Conservation (phyloP, 2,113 vertebrate genomes). For the Ammodytes marinus region DNA sequence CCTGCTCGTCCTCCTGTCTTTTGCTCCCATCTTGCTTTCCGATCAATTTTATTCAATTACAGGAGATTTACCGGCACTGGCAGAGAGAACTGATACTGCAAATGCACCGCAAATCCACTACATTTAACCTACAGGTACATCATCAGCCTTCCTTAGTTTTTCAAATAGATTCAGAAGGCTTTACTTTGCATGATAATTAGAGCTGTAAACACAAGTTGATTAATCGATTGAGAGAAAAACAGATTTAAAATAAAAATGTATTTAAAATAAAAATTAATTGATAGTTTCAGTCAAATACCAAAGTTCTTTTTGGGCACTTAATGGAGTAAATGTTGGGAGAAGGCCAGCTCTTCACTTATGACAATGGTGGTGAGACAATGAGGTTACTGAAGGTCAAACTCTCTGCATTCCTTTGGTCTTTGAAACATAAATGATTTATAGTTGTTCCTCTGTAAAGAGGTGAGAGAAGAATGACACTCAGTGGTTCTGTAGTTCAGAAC, state of each 20-base stretch:
- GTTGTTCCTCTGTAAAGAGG: neutral
- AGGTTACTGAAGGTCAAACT: neutral
- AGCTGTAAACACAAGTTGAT: neutral
- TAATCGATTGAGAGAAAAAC: neutral
- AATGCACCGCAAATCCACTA: conserved; percentile 5
- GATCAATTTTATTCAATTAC: conserved; percentile 29
- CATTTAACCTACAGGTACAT: neutral
- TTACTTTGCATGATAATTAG: neutral
- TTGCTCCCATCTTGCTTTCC: neutral
- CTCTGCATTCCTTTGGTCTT: neutral
- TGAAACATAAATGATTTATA: neutral
- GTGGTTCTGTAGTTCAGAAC: neutral
- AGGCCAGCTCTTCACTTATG: neutral
- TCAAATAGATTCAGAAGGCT: too few species aligned
- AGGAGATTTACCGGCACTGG: neutral
- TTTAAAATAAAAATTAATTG: neutral
- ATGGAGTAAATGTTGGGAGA: neutral
- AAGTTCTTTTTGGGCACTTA: neutral
- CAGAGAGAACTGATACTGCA: neutral
- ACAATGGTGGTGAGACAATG: neutral
- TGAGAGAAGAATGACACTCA: neutral
- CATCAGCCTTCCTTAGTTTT: neutral
- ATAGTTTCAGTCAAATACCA: conserved; percentile 23
- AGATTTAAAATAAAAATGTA: too few species aligned
- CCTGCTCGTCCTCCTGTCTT: neutral